phyloP scores from a whole-genome alignment of 2,797 vertebrate species.

The Sebastes hopkinsi region DNA sequence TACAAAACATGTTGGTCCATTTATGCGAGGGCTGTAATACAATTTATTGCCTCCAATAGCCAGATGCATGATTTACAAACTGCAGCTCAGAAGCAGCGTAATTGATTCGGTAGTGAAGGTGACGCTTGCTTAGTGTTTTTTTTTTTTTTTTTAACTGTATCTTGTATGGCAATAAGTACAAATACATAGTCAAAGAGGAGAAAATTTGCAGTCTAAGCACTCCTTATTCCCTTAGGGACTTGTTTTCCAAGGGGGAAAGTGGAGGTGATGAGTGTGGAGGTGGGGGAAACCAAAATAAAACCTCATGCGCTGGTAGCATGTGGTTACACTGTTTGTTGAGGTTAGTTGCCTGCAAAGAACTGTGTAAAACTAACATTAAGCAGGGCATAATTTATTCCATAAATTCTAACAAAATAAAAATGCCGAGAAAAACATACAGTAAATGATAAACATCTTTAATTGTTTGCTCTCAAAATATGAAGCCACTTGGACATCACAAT shows the following conservation, averaged over 20 bases:
- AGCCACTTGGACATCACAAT: conserved; percentile 45
- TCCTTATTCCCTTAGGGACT: conserved; percentile 21
- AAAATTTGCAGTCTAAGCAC: conserved; percentile 9
- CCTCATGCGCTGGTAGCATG: conserved; percentile 12
- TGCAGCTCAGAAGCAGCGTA: conserved; percentile 81
- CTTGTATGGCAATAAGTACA: conserved; percentile 71
- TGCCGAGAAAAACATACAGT: background rate
- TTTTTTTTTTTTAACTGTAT: conserved; percentile 70
- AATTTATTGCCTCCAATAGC: conserved; percentile 88
- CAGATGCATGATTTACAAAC: conserved; percentile 90
- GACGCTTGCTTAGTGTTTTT: conserved; percentile 83
- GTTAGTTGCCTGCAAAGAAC: conserved; percentile 17
- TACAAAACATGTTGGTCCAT: conserved; percentile 85
- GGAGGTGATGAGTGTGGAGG: conserved; percentile 2
- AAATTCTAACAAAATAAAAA: conserved; percentile 4
- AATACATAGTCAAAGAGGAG: conserved; percentile 37
- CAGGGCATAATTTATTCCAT: background rate
- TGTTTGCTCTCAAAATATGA: conserved; percentile 37
- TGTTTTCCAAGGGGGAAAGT: conserved; percentile 21
- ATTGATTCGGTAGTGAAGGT: conserved; percentile 91
- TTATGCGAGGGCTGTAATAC: conserved; percentile 86
- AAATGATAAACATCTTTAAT: conserved; percentile 35
- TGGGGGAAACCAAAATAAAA: background rate
- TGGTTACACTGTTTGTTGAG: conserved; percentile 35
- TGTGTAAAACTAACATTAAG: background rate